Evolutionary conservation across 2,888 invertebrate genomes (phyloP).

Genomic region (Cheilosia scutellata): DNA sequence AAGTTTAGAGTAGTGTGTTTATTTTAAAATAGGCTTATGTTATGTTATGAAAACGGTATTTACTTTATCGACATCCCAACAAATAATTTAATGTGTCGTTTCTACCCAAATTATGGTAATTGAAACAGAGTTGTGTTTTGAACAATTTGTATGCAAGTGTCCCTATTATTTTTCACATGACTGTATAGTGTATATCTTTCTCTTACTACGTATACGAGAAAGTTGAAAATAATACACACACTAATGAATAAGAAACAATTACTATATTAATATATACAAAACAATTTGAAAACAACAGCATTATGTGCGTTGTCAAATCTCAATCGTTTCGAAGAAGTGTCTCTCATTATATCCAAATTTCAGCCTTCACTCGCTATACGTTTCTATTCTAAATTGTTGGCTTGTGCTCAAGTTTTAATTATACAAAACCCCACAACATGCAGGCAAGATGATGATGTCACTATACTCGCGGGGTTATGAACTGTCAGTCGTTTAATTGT

Average conservation of each 20-base stretch:
- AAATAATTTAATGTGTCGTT: no score
- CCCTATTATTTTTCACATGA: no score
- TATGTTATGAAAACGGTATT: no score
- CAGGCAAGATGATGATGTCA: slow-evolving; percentile 59
- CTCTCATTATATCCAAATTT: slow-evolving; percentile 50
- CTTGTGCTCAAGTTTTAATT: slow-evolving; percentile 63
- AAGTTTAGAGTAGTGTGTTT: no score
- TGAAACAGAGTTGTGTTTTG: no score
- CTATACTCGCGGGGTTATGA: slow-evolving; percentile 70
- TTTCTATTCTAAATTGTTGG: slow-evolving; percentile 44
- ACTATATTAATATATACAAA: not conserved
- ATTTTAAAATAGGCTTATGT: no score
- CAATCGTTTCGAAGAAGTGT: slow-evolving; percentile 24
- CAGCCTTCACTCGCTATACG: slow-evolving; percentile 32
- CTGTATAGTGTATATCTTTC: no score
- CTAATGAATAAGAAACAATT: not conserved
- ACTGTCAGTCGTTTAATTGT: slow-evolving; percentile 67
- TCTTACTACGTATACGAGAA: not conserved
- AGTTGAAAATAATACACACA: not conserved
- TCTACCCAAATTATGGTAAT: no score
- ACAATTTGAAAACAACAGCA: not conserved
- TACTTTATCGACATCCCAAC: no score
- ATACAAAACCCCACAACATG: slow-evolving; percentile 34
- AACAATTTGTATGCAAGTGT: no score
- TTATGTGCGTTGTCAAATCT: slow-evolving; percentile 6